Conservation (phyloP, 1,140 invertebrate species). For the Ephestia elutella region DNA sequence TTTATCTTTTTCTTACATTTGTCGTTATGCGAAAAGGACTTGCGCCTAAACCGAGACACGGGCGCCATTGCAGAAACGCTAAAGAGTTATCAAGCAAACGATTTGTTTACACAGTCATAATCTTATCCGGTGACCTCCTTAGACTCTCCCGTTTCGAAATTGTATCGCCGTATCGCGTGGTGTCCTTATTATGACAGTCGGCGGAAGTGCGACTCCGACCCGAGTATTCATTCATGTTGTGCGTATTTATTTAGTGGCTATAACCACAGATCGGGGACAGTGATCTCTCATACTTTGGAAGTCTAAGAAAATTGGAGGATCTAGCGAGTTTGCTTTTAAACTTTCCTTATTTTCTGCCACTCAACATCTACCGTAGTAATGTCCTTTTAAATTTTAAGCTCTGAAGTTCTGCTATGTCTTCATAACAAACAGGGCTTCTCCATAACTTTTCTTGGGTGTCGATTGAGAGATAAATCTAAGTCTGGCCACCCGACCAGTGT, state of each 20-base stretch:
- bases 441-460: background rate
- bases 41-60: constrained; percentile 30
- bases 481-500: background rate
- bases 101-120: constrained; percentile 72
- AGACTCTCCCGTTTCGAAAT: constrained; percentile 70
- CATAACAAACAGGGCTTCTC: background rate
- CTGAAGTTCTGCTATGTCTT: too few relatives aligned
- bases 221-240: constrained; percentile 58
- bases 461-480: background rate
- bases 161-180: constrained; percentile 55
- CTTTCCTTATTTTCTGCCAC: too few relatives aligned
- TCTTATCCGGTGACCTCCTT: constrained; percentile 72
- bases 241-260: constrained; percentile 52
- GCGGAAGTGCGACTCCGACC: constrained; percentile 52
- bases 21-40: background rate
- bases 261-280: background rate
- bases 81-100: constrained; percentile 68
- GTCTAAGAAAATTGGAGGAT: too few relatives aligned
- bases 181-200: constrained; percentile 54
- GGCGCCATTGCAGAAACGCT: constrained; percentile 63
- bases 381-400: too few relatives aligned
- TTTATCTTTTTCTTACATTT: too few relatives aligned
- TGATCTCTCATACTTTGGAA: too few relatives aligned
- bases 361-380: too few relatives aligned
- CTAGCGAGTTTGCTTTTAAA: too few relatives aligned